Base-by-base conservation (phyloP, 2,888 invertebrate species). In the Mesochorus sp. region DNA sequence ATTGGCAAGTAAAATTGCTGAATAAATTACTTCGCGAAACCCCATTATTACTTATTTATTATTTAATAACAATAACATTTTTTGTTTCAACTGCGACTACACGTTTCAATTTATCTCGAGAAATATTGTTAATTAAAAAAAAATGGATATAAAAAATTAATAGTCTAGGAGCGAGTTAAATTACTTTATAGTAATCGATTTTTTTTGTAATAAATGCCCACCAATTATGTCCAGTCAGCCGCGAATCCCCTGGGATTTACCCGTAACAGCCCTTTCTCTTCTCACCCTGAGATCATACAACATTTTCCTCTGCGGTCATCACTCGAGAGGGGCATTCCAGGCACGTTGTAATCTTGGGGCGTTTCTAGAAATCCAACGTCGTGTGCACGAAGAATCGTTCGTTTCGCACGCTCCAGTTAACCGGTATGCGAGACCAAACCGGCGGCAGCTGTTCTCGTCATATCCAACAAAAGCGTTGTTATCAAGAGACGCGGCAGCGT, bases 391-490 rank as follows among this genome's bases (percentile, higher is more conserved):
- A 28, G 21, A 17, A 66, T 8, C 55, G 57, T 57, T 62, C 37
- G 64, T 44, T 59, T 66, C 37, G 39, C 39, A 66, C 39, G 66
- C 73, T 59, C 66, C 73, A 73, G 57, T 73, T 73, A 73, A 66
- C 57, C 57, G 66, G 44, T 57, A 57, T 37, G 53, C 55, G 53
- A 57, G 19, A 66, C 66, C 34, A n/a, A 37, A 51, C 61, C 71
- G 53, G n/a, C n/a, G n/a, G 51, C 72, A 64, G 55, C 66, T 73
- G 57, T 21, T 49, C 37, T 31, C 66, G 47, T 47, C 62, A 47
- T 66, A 39, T 59, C 39, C 6, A 57, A 34, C 21, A 8, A n/a
- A 0, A 26, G 8, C 37, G 24, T 31, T 34, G 8, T 53, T 6
- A n/a, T 39, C n/a, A n/a, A n/a, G n/a, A n/a, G n/a, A n/a, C n/a